Percentiles rank a stretch among this genome's conserved stretches.
These are phyloP conservation scores for Heliocidaris erythrogramma DNA, from an alignment of 35 echinoderm and acorn worm species.

Conservation along the genomic window DNA sequence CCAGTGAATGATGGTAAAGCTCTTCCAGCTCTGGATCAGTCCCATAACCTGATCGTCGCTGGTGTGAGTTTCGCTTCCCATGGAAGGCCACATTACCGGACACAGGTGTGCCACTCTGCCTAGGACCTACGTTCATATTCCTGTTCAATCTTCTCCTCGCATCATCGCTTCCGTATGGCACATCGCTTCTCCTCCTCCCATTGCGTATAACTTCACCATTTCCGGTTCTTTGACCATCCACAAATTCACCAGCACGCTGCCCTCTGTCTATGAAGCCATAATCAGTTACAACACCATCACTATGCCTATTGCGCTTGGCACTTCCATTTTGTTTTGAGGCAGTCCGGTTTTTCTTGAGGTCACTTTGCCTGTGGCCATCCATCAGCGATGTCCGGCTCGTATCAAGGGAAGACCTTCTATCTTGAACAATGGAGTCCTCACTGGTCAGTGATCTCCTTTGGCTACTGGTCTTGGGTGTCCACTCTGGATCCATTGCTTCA, in stretches of 20 bases:
- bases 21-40: constrained; percentile 65
- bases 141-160: constrained; percentile 14
- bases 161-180: not conserved
- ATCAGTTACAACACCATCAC: not conserved
- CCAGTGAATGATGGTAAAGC: constrained; percentile 49
- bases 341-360: too few species aligned
- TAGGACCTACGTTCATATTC: constrained; percentile 25
- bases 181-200: not conserved
- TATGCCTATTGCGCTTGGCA: not conserved
- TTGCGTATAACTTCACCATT: not conserved
- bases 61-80: constrained; percentile 36
- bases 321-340: not conserved
- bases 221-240: not conserved
- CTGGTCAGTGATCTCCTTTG: constrained; percentile 32
- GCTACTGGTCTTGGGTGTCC: constrained; percentile 30
- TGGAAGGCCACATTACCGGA: not conserved
- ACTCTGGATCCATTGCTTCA: constrained; percentile 56
- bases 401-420: constrained; percentile 13
- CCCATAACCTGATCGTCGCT: constrained; percentile 55
- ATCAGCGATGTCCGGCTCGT: not conserved
- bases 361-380: not conserved
- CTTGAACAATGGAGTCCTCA: constrained; percentile 25
- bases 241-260: not conserved
- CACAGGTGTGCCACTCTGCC: not conserved
- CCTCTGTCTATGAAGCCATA: not conserved